Percentiles rank a stretch among this genome's conserved stretches.
These are phyloP conservation scores for Zapornia atra DNA, from an alignment of 2,113 vertebrate genomes.

Conservation along the genomic window DNA sequence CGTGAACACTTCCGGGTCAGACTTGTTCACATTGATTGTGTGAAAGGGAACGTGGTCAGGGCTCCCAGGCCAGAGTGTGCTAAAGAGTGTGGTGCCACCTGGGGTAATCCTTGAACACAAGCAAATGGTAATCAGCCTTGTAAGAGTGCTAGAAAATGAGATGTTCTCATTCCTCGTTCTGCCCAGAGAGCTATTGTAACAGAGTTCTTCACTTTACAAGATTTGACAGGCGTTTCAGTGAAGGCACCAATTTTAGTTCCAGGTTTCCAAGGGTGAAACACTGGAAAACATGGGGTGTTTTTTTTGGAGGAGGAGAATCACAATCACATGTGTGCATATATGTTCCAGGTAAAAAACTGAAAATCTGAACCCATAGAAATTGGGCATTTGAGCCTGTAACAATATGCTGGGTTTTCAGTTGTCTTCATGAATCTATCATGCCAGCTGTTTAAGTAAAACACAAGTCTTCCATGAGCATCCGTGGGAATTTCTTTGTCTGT, in stretches of 20 bases:
- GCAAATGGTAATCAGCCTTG: neutral
- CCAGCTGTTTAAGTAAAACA: neutral
- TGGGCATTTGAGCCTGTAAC: neutral
- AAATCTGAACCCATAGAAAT: neutral
- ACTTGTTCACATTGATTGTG: neutral
- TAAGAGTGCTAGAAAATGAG: neutral
- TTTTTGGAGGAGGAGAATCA: neutral
- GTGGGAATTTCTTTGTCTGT: neutral
- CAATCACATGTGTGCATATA: neutral
- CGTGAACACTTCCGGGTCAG: neutral
- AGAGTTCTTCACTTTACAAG: neutral
- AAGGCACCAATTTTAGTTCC: neutral
- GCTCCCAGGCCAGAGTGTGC: neutral
- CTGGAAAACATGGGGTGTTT: neutral
- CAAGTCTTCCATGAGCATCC: neutral
- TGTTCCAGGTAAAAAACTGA: neutral
- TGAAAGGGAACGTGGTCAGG: neutral
- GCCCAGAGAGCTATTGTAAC: neutral
- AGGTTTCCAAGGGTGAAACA: neutral
- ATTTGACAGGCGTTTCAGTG: neutral
- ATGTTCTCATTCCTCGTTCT: neutral
- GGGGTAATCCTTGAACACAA: neutral
- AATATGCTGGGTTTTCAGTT: neutral
- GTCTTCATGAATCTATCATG: neutral
- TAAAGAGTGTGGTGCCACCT: neutral